Evolutionary conservation across 1,140 invertebrate species (phyloP), one percentile per base, ranked within the genome.

Genomic region (Sarcophaga peregrina): DNA sequence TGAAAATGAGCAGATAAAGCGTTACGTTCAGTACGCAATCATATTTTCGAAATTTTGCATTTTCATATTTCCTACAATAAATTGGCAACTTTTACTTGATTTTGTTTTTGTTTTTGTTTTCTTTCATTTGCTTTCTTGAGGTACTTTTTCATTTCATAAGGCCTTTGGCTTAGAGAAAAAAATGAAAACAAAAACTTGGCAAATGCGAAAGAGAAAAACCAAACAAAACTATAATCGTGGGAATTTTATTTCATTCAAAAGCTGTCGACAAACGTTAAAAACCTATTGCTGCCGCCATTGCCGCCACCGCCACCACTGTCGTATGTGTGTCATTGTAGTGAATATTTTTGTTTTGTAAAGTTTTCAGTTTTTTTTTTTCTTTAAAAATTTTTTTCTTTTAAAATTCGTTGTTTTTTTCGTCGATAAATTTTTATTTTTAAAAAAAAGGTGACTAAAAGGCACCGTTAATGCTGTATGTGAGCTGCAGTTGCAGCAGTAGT

Each of bases 261-360:
- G 62, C 62, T 68, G 62, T 68, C 62, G 62, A 68, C 62, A 68
- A 20, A 8, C 62, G 62, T 68, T 68, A 68, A 68, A 68, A 37
- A 37, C 25, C 25, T 37, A 37, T 37, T 37, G 25, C 25, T 4
- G 25, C 62, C 20, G 20, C 20, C 62, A 68, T n/a, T 9, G 13
- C 1, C 50, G 62, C n/a, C n/a, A n/a, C n/a, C 25, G 25, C 62
- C 20, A 68, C 20, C 62, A 68, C 62, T 9, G 13, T 10, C 50
- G 62, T 20, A 68, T 68, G 62, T 68, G n/a, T 68, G 62, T 68
- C 62, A 68, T 68, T 68, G 62, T n/a, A 58, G 54, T 58, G 54
- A n/a, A 20, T 68, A 9, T 17, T 17, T 20, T 68, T n/a, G 17
- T 68, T 13, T 62, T 62, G 10, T 62, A 15, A 58, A 58, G 11